These are phyloP conservation scores for Steinernema carpocapsae DNA, from an alignment of 2,888 invertebrate species.

Conservation along the genomic window DNA sequence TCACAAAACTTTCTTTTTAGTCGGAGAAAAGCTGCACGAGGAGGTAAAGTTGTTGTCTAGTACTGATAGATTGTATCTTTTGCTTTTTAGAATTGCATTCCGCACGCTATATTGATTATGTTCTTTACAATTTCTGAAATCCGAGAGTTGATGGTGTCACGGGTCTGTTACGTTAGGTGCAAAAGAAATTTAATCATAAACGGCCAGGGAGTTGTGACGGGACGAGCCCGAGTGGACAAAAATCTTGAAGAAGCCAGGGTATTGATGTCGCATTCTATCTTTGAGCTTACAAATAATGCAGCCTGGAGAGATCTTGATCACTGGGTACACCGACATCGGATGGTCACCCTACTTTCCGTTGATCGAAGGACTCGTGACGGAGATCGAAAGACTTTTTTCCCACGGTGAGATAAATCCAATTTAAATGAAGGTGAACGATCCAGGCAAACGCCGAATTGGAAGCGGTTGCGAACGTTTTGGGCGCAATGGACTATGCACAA, in stretches of 20 bases:
- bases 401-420: constrained; percentile 70
- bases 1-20: constrained; percentile 43
- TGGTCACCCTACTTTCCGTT: constrained; percentile 72
- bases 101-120: constrained; percentile 67
- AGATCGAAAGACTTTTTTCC: constrained; percentile 71
- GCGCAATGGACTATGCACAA: too few relatives aligned
- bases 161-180: constrained; percentile 50
- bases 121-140: constrained; percentile 70
- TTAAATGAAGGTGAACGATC: too few relatives aligned
- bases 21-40: constrained; percentile 47
- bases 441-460: too few relatives aligned
- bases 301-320: constrained; percentile 70
- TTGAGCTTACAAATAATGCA: constrained; percentile 37
- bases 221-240: constrained; percentile 78
- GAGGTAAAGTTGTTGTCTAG: constrained; percentile 43
- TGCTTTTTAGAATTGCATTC: not conserved
- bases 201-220: constrained; percentile 75
- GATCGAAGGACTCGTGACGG: constrained; percentile 71
- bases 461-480: too few relatives aligned
- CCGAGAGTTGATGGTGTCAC: constrained; percentile 50
- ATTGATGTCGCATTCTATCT: constrained; percentile 69
- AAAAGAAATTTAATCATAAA: constrained; percentile 36
- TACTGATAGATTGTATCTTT: not conserved
- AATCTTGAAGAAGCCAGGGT: constrained; percentile 76
- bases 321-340: constrained; percentile 71